phyloP scores from a whole-genome alignment of 1,140 invertebrate genomes.

The Plodia interpunctella region DNA sequence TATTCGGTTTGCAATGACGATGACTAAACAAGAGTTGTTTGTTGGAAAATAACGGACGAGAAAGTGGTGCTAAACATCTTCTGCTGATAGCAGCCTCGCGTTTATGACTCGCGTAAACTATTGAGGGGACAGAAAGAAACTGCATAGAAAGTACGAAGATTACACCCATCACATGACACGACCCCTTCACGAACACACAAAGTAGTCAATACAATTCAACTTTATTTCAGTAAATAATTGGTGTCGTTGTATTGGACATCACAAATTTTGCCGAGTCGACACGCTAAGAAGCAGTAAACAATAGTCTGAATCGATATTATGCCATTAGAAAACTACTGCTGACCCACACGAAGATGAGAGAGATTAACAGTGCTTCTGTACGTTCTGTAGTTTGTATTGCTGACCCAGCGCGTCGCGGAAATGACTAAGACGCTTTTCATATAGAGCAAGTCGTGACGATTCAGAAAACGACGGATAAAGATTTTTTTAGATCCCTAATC shows the following conservation, averaged over 20 bases:
- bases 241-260: no score
- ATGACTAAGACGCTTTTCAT: conserved; percentile 4
- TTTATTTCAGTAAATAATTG: no score
- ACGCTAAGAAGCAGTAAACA: no score
- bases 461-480: background rate
- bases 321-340: no score
- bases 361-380: background rate
- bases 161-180: background rate
- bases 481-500: background rate
- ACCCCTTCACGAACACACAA: no score
- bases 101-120: background rate
- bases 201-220: no score
- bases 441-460: conserved; percentile 4
- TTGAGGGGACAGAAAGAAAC: background rate
- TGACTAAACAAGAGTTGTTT: background rate
- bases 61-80: conserved; percentile 2
- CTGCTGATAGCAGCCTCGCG: conserved; percentile 4
- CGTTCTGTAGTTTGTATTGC: background rate
- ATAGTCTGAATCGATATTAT: no score
- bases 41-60: conserved; percentile 4
- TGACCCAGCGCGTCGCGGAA: background rate
- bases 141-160: background rate
- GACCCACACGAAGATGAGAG: no score
- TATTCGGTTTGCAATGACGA: background rate
- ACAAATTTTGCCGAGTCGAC: no score